A percentile compares a stretch with the other conserved stretches of the same genome.
Evolutionary conservation across 2,888 invertebrate species (phyloP).

Genomic region (Xestia ashworthii): DNA sequence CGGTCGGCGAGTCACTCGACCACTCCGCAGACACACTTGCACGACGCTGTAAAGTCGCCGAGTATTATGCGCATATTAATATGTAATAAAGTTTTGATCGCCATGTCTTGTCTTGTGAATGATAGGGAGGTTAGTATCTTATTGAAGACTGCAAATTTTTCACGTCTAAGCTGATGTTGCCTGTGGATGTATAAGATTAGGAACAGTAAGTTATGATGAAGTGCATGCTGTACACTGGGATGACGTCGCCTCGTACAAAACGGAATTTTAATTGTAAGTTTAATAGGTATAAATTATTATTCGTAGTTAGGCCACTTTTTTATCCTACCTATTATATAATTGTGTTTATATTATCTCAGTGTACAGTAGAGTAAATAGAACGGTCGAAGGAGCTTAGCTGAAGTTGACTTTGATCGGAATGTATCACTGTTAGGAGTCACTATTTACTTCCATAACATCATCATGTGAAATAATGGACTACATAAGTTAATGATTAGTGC

Average conservation of each 20-base stretch:
- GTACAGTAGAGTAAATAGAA: constrained; percentile 69
- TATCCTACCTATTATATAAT: constrained; percentile 48
- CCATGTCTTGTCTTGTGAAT: constrained; percentile 85
- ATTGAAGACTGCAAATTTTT: constrained; percentile 89
- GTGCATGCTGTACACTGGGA: constrained; percentile 73
- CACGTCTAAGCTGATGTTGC: constrained; percentile 84
- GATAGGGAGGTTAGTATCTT: constrained; percentile 84
- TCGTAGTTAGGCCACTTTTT: constrained; percentile 61
- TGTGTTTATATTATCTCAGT: constrained; percentile 60
- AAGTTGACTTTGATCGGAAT: constrained; percentile 62
- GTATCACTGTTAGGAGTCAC: constrained; percentile 63
- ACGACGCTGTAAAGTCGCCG: constrained; percentile 36
- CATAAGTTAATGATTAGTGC: constrained; percentile 87
- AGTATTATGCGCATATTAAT: constrained; percentile 61
- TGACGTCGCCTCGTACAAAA: constrained; percentile 58
- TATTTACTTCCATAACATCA: constrained; percentile 84
- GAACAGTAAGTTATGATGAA: constrained; percentile 72
- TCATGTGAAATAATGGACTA: constrained; percentile 83
- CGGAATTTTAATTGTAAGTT: constrained; percentile 56
- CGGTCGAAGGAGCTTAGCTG: constrained; percentile 64
- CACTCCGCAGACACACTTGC: constrained; percentile 25
- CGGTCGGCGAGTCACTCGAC: not conserved
- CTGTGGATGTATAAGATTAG: constrained; percentile 81
- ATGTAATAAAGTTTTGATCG: constrained; percentile 71
- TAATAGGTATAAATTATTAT: constrained; percentile 61